Base-by-base conservation (phyloP, 2,113 vertebrate species). In the Vulpes ferrilata region DNA sequence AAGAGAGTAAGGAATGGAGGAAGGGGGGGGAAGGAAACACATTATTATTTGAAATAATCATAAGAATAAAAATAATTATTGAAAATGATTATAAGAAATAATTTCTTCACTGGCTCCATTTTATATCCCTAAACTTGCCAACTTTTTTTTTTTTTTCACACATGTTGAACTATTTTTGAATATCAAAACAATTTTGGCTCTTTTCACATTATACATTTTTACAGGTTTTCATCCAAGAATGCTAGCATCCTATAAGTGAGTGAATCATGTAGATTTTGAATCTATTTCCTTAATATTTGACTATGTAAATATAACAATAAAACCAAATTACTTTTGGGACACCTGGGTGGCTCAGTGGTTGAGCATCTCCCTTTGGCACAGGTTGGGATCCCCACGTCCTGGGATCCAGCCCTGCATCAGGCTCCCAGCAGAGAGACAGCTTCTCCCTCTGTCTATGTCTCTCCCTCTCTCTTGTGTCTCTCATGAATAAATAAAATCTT, bases 261-360 rank as follows among this genome's bases (percentile, higher is more conserved):
- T 81, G 20, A 94, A 12, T 79, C 30, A 69, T 86, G 13, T 12
- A 71, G 2, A 69, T 6, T 69, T 83, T 3, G 3, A 90, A 32
- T 25, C n/a, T 80, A 15, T 87, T 81, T 88, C 38, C 35, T 97
- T 96, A 97, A 79, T 96, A 97, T 96, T 98, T 97, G 93, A 80
- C 12, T 95, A 79, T 80, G 93, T 96, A 97, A 97, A 97, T 53
- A 97, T 13, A 78, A 90, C 11, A 79, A 93, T 79, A 64, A 96
- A 93, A 95, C 89, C 92, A 96, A 83, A 95, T 97, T 97, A 95
- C 94, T 98, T 94, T 43, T 43, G 43, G 43, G 43, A 43, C 7
- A 7, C 43, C 43, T 43, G 43, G 43, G 43, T 43, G 43, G 43
- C 43, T 43, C 43, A 43, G 43, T 43, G 43, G 43, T 43, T 43